Conservation (phyloP, 2,797 vertebrate species). For the Etheostoma nigrum region DNA sequence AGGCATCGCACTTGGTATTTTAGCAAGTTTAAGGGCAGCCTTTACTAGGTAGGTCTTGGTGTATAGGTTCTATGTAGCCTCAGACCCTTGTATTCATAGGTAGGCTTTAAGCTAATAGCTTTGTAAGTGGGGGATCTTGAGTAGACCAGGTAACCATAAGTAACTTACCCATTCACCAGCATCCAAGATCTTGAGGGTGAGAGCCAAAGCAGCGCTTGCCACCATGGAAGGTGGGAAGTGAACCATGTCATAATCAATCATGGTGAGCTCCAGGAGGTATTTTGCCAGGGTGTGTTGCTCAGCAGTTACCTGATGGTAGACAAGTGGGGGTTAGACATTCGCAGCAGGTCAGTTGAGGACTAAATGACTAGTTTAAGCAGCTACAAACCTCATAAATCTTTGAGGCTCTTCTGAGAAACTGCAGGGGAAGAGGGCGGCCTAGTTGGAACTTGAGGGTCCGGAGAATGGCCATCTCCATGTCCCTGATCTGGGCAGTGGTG, state of each 20-base stretch:
- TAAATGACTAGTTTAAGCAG: rapidly evolving
- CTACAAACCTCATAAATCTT: conserved; percentile 83
- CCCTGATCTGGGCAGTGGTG: conserved; percentile 84
- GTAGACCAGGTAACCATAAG: too few species aligned
- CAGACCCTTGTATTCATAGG: too few species aligned
- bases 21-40: too few species aligned
- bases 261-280: conserved; percentile 90
- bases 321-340: rapidly evolving
- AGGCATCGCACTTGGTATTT: too few species aligned
- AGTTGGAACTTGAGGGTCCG: conserved; percentile 82
- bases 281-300: conserved; percentile 88
- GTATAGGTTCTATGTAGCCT: too few species aligned
- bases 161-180: conserved; percentile 87
- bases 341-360: rapidly evolving
- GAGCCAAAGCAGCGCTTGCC: conserved; percentile 87
- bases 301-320: conserved; percentile 77
- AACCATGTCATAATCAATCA: conserved; percentile 90
- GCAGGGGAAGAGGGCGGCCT: conserved; percentile 85
- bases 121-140: too few species aligned
- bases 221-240: conserved; percentile 87
- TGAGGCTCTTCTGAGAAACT: conserved; percentile 87
- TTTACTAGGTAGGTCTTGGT: too few species aligned
- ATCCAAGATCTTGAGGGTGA: conserved; percentile 86
- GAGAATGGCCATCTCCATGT: conserved; percentile 87
- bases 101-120: too few species aligned